A percentile compares a stretch with the other conserved stretches of the same genome.
phyloP scores from a whole-genome alignment of 2,113 vertebrate species.

The Pelodiscus sinensis region DNA sequence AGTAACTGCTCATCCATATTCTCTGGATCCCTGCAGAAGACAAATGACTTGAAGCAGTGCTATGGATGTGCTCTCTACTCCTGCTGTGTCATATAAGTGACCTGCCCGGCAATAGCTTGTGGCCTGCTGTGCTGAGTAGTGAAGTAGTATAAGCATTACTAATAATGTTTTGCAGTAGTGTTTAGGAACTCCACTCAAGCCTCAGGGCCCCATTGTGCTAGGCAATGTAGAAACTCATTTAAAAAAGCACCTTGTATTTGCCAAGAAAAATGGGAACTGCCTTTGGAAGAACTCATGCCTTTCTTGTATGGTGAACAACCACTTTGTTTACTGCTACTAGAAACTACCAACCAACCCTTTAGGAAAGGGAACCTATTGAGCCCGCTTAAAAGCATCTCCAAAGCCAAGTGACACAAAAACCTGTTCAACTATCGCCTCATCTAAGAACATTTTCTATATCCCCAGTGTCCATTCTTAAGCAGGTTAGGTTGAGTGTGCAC shows the following conservation, averaged over 20 bases:
- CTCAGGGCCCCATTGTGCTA: not conserved
- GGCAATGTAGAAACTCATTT: not conserved
- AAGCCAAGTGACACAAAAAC: not conserved
- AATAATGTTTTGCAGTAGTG: not conserved
- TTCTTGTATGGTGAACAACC: not conserved
- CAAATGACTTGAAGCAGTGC: not conserved
- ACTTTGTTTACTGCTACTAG: not conserved
- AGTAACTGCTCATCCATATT: not conserved
- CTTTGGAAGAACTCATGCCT: not conserved
- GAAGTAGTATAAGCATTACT: not conserved
- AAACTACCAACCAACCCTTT: not conserved
- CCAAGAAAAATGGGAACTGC: not conserved
- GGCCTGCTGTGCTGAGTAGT: not conserved
- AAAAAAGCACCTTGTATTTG: not conserved
- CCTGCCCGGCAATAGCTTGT: not conserved
- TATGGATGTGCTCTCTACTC: too few species aligned
- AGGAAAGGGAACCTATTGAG: not conserved
- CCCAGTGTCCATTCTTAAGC: not conserved
- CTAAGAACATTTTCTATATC: not conserved
- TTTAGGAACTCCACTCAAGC: not conserved
- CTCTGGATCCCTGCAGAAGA: not conserved
- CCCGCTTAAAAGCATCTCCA: not conserved
- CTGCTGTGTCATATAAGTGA: not conserved
- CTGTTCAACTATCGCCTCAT: not conserved
- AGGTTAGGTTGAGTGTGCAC: not conserved